Percentiles rank a stretch among this genome's conserved stretches.
Conservation (phyloP, 2,888 invertebrate genomes). For the Trissolcus brochymenae region DNA sequence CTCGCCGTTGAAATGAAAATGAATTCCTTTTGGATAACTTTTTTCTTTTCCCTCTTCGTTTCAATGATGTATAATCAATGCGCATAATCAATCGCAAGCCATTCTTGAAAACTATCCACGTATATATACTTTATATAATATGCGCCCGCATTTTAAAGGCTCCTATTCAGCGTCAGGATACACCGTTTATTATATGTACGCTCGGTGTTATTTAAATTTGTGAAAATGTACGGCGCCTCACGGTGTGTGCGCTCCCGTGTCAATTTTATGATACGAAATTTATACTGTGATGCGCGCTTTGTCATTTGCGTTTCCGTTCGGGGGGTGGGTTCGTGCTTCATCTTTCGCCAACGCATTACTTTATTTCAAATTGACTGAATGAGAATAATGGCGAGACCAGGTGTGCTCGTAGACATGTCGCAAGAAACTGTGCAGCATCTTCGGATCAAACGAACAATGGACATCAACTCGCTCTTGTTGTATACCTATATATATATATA, state of each 20-base stretch:
- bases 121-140: too few species aligned
- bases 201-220: conserved; percentile 57
- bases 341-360: conserved; percentile 58
- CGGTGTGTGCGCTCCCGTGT: conserved; percentile 47
- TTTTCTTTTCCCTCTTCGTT: conserved; percentile 4
- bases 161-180: conserved; percentile 42
- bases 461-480: conserved; percentile 16
- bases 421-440: conserved; percentile 67
- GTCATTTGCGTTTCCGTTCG: conserved; percentile 72
- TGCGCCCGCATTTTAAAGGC: conserved; percentile 63
- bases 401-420: conserved; percentile 65
- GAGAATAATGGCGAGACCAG: conserved; percentile 67
- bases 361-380: conserved; percentile 51
- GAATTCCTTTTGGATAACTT: conserved; percentile 40
- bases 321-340: conserved; percentile 66
- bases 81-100: conserved; percentile 62
- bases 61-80: conserved; percentile 61
- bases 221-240: conserved; percentile 39
- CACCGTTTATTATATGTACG: conserved; percentile 38
- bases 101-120: conserved; percentile 51
- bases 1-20: conserved; percentile 49
- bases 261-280: conserved; percentile 65
- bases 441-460: conserved; percentile 66
- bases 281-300: conserved; percentile 67
- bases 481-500: conserved; percentile 2